Base-by-base conservation (phyloP, 2,888 invertebrate genomes). In the Morinoia aosen region DNA sequence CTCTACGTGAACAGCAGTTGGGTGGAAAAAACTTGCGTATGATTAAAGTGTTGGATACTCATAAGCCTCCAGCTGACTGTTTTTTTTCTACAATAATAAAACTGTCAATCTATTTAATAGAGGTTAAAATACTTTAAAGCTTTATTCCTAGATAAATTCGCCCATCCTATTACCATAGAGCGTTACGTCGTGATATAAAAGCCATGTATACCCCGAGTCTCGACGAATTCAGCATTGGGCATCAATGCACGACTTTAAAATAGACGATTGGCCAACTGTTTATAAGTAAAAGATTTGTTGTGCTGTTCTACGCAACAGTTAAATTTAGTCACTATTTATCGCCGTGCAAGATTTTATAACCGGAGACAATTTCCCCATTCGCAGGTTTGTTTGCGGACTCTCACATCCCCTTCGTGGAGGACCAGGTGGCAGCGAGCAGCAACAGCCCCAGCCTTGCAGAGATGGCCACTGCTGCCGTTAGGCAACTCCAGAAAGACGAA, bases 351-450 rank as follows among this genome's bases (percentile, higher is more conserved):
- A 10, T 76, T 76, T 76, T 33, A 25, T 33, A 33, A 76, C 7
- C 33, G 0, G 0, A 0, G 33, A 76, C 8, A 76, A 76, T 76
- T 16, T 76, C 76, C 8, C 16, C 76, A 76, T 14, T 57, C 57
- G n/a, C 97, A 98, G 98, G 98, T 95, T 98, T 99, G 95, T 99
- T 99, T 97, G 98, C 98, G 0, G 98, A 98, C 97, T 98, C 98
- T 0, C 98, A 99, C 97, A 97, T 99, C 96, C 98, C 98, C 58
- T 98, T 98, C 97, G 98, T 99, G 95, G 98, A 98, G 97, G 98
- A 98, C 97, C 98, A 98, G 95, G 98, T 98, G 96, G 97, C 97
- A 19, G 97, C 98, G 0, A 98, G 98, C 0, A 97, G 97, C 19
- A 98, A 98, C 0, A 98, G 98, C 97, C 99, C 99, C 0, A 98